phyloP scores from a whole-genome alignment of 2,113 vertebrate species.

The Dicrurus megarhynchus region DNA sequence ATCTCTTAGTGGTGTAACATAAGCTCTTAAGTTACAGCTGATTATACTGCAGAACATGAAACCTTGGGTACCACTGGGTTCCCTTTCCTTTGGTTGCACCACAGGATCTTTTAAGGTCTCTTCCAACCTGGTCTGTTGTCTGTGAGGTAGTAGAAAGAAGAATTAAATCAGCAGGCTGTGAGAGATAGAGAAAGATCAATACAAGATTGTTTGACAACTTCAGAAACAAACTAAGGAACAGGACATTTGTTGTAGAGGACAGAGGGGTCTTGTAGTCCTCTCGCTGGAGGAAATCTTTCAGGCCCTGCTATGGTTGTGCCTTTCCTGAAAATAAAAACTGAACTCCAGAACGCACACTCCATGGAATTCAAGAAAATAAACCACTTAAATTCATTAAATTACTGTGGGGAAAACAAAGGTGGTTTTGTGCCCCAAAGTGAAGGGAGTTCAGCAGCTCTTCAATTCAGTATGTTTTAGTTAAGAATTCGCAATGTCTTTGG shows the following conservation, averaged over 20 bases:
- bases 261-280: background rate
- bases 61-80: rapidly evolving
- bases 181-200: background rate
- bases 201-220: background rate
- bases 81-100: background rate
- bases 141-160: background rate
- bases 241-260: background rate
- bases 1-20: rapidly evolving
- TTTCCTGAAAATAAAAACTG: background rate
- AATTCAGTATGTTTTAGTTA: background rate
- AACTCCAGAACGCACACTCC: background rate
- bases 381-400: background rate
- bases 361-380: background rate
- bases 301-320: background rate
- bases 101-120: background rate
- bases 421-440: background rate
- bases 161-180: background rate
- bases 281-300: background rate
- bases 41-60: background rate
- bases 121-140: background rate
- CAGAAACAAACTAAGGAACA: background rate
- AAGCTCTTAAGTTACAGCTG: background rate
- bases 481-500: background rate
- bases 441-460: background rate
- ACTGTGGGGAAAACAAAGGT: background rate